Evolutionary conservation across 2,797 vertebrate species (phyloP).

Genomic region (Schizopygopsis malacanthus): DNA sequence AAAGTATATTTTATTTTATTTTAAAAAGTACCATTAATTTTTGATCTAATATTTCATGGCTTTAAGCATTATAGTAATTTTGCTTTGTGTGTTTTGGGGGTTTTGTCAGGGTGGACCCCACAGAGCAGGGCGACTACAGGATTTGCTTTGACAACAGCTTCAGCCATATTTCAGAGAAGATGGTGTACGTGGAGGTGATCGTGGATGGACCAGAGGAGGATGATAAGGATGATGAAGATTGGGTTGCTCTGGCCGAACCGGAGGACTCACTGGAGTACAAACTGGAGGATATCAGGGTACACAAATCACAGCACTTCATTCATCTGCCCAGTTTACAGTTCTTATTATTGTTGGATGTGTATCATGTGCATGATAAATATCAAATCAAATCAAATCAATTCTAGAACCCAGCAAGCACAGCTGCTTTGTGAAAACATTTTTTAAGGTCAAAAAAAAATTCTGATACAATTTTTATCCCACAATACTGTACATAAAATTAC

Average conservation of each 20-base stretch:
- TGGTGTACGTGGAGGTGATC: slow-evolving; percentile 86
- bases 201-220: slow-evolving; percentile 66
- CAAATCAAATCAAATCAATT: background rate
- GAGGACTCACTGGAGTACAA: slow-evolving; percentile 81
- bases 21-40: no score
- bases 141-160: slow-evolving; percentile 93
- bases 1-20: no score
- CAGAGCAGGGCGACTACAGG: slow-evolving; percentile 85
- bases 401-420: background rate
- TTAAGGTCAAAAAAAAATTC: background rate
- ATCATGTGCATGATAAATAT: background rate
- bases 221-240: slow-evolving; percentile 63
- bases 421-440: background rate
- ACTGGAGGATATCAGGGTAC: slow-evolving; percentile 86
- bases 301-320: slow-evolving; percentile 7
- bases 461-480: background rate
- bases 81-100: background rate
- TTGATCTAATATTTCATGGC: background rate
- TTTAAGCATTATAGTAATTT: background rate
- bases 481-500: background rate
- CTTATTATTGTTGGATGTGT: background rate
- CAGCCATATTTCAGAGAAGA: slow-evolving; percentile 86
- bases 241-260: slow-evolving; percentile 70
- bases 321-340: background rate
- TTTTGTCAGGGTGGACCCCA: slow-evolving; percentile 80